A percentile compares a stretch with the other conserved stretches of the same genome.
phyloP scores from a whole-genome alignment of 2,113 vertebrate genomes.

The Nycticorax nycticorax region DNA sequence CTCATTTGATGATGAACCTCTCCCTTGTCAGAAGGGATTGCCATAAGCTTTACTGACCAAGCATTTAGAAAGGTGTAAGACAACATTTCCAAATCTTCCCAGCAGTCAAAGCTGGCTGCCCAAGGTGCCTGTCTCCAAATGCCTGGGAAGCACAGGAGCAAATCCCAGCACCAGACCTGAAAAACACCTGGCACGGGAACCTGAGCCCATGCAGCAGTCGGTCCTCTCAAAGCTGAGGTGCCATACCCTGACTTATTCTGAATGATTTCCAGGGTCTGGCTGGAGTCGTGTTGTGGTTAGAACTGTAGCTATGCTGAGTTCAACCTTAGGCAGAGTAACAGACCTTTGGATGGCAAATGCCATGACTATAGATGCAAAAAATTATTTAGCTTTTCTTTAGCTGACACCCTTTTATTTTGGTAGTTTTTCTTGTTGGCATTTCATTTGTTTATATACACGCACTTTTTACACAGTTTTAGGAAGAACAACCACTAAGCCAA shows the following conservation, averaged over 20 bases:
- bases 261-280: background rate
- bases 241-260: fast-evolving
- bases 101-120: background rate
- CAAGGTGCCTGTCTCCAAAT: fast-evolving
- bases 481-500: background rate
- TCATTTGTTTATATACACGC: background rate
- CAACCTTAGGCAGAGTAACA: background rate
- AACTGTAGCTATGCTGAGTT: background rate
- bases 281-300: background rate
- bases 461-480: background rate
- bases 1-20: fast-evolving
- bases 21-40: background rate
- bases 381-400: background rate
- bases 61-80: background rate
- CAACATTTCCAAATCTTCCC: background rate
- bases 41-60: background rate
- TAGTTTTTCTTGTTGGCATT: background rate
- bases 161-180: background rate
- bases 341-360: background rate
- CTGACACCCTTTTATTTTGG: fast-evolving
- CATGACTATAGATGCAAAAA: background rate
- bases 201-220: fast-evolving
- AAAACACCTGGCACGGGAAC: background rate
- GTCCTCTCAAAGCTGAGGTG: background rate
- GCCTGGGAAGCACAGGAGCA: background rate